phyloP scores from a whole-genome alignment of 92 coral and sea anemone species.

The Bergia sp. region DNA sequence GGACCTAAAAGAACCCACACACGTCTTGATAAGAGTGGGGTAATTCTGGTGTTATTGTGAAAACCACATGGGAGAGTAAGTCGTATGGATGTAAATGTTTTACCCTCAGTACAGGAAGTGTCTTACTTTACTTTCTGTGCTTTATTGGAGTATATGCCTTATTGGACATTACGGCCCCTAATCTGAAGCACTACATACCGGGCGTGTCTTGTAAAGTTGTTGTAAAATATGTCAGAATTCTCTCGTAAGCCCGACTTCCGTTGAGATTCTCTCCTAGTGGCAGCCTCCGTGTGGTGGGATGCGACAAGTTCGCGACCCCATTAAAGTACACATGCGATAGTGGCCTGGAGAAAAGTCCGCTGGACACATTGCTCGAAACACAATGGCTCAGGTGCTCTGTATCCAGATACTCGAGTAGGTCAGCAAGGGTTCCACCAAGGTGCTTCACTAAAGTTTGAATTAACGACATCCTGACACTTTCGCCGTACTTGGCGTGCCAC shows the following conservation, averaged over 20 bases:
- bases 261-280: conserved; percentile 74
- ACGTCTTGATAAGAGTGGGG: too few species aligned
- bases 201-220: conserved; percentile 72
- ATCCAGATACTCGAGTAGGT: conserved; percentile 69
- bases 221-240: conserved; percentile 75
- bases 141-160: too few species aligned
- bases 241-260: conserved; percentile 76
- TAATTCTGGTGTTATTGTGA: too few species aligned
- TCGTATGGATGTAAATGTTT: too few species aligned
- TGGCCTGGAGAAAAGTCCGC: conserved; percentile 89
- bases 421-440: conserved; percentile 68
- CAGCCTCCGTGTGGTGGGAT: conserved; percentile 72
- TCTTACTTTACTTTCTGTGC: too few species aligned
- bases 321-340: conserved; percentile 71
- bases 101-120: too few species aligned
- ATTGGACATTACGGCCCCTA: too few species aligned
- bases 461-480: conserved; percentile 49
- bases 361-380: conserved; percentile 85
- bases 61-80: too few species aligned
- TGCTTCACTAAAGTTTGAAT: conserved; percentile 52
- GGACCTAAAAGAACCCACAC: too few species aligned
- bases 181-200: conserved; percentile 42
- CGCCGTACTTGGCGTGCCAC: conserved; percentile 62
- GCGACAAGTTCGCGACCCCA: conserved; percentile 65
- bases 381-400: conserved; percentile 79